These are phyloP conservation scores for Desoria tigrina DNA, from an alignment of 2,888 invertebrate genomes.

Conservation along the genomic window DNA sequence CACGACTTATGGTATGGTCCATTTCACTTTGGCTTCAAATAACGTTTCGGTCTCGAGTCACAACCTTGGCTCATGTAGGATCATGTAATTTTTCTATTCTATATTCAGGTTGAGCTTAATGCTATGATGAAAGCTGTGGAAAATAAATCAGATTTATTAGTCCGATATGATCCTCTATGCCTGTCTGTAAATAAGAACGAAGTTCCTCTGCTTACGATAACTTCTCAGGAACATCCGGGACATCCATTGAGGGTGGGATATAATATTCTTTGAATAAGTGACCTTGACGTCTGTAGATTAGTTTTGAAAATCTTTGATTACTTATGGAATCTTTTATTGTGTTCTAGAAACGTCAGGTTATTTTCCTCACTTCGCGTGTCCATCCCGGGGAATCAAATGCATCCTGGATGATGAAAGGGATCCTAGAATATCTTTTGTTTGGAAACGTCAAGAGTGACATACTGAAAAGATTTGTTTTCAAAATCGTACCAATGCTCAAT, in stretches of 20 bases:
- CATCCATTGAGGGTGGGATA: too few relatives aligned
- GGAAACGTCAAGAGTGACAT: conserved; percentile 61
- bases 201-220: conserved; percentile 74
- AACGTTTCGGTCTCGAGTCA: conserved; percentile 38
- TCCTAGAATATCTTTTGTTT: conserved; percentile 67
- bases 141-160: conserved; percentile 62
- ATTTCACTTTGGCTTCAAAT: conserved; percentile 16
- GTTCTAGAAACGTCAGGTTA: conserved; percentile 64
- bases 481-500: conserved; percentile 85
- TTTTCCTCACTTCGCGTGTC: conserved; percentile 76
- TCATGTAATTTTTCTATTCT: conserved; percentile 1
- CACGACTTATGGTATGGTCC: conserved; percentile 67
- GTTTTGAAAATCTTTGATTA: too few relatives aligned
- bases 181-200: conserved; percentile 71
- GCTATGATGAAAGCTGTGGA: conserved; percentile 60
- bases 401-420: conserved; percentile 85
- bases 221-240: conserved; percentile 59
- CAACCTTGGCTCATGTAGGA: neutral
- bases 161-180: conserved; percentile 69
- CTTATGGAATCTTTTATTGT: neutral
- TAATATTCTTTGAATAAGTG: too few relatives aligned
- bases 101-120: conserved; percentile 65
- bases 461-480: conserved; percentile 74
- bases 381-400: conserved; percentile 88
- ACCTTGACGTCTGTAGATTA: too few relatives aligned